Conservation (phyloP, 2,113 vertebrate species). For the Trematocara unimaculatum region DNA sequence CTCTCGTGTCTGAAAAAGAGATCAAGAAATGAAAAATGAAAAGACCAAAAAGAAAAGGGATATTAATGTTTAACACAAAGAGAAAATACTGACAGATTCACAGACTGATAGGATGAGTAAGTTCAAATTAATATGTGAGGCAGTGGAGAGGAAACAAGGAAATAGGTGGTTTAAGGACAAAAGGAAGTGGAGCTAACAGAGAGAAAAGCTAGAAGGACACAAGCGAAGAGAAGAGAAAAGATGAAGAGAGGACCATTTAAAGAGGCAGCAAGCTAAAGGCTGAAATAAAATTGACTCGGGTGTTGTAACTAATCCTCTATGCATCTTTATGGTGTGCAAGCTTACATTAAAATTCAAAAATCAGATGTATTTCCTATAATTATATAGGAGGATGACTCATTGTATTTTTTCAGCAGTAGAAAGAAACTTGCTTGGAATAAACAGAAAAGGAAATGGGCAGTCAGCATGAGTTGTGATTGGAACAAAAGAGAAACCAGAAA, state of each 20-base stretch:
- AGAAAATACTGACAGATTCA: constrained; percentile 30
- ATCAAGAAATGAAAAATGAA: background rate
- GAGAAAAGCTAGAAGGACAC: background rate
- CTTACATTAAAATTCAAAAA: background rate
- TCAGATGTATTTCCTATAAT: background rate
- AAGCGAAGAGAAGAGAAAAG: background rate
- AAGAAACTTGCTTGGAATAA: background rate
- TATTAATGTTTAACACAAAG: constrained; percentile 46
- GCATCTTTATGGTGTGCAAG: background rate
- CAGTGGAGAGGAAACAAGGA: background rate
- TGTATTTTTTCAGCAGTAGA: background rate
- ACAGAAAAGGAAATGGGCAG: background rate
- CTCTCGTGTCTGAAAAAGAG: background rate
- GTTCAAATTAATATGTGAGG: constrained; percentile 2
- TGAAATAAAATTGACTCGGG: background rate
- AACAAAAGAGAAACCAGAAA: background rate
- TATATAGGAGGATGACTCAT: background rate
- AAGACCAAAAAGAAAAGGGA: background rate
- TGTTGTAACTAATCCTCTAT: background rate
- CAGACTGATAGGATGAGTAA: background rate
- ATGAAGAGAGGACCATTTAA: background rate
- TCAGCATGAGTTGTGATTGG: background rate
- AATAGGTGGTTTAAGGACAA: constrained; percentile 11
- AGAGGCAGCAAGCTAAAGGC: background rate
- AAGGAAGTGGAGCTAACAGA: background rate